Evolutionary conservation across 2,888 invertebrate genomes (phyloP).

Genomic region (Cynaeus angustus): DNA sequence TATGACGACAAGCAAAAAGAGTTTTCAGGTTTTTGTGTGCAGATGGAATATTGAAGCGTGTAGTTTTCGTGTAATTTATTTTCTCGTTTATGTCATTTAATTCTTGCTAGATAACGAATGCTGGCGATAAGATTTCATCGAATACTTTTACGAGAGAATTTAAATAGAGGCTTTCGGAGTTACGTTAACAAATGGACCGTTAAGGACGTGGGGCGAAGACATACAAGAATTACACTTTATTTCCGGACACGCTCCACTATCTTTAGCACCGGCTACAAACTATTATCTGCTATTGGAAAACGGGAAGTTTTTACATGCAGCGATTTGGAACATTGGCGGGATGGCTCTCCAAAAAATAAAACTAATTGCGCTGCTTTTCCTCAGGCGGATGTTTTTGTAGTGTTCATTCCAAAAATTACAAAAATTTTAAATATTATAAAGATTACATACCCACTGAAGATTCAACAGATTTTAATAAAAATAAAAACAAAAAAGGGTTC

Average conservation of each 20-base stretch:
- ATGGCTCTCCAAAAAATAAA: not conserved
- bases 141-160: slow-evolving; percentile 26
- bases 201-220: slow-evolving; percentile 20
- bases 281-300: slow-evolving; percentile 32
- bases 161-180: slow-evolving; percentile 35
- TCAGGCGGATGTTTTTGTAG: too few relatives aligned
- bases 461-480: too few relatives aligned
- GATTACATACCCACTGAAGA: too few relatives aligned
- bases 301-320: slow-evolving; percentile 17
- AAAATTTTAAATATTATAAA: too few relatives aligned
- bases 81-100: slow-evolving; percentile 9
- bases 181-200: slow-evolving; percentile 42
- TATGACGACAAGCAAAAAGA: slow-evolving; percentile 23
- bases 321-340: slow-evolving; percentile 4
- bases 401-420: too few relatives aligned
- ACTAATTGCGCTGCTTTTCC: too few relatives aligned
- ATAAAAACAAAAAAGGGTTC: too few relatives aligned
- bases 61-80: slow-evolving; percentile 17
- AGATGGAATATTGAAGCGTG: slow-evolving; percentile 15
- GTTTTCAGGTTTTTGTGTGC: slow-evolving; percentile 26
- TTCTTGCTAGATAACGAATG: not conserved
- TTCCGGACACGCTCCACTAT: slow-evolving; percentile 38
- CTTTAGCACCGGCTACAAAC: slow-evolving; percentile 33
- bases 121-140: slow-evolving; percentile 7
- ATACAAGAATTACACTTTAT: slow-evolving; percentile 34